Evolutionary conservation across 2,888 invertebrate genomes (phyloP).

Genomic region (Melanostoma scalare): DNA sequence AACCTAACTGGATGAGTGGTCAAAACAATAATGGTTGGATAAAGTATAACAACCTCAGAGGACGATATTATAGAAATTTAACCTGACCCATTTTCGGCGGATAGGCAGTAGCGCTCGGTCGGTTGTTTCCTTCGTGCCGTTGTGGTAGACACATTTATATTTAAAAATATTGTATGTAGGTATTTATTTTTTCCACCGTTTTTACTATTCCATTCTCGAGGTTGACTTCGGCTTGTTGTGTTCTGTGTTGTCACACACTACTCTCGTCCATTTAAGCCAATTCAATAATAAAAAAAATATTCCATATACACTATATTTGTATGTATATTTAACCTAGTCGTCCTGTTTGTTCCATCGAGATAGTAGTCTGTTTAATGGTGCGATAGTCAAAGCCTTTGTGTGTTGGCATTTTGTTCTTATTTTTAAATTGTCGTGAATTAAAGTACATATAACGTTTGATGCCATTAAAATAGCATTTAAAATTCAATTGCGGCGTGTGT

Average conservation of each 20-base stretch:
- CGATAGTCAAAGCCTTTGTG: slow-evolving; percentile 15
- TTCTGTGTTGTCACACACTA: slow-evolving; percentile 28
- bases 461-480: slow-evolving; percentile 45
- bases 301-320: background rate
- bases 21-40: slow-evolving; percentile 36
- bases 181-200: slow-evolving; percentile 37
- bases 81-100: slow-evolving; percentile 67
- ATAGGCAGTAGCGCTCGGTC: background rate
- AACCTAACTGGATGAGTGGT: slow-evolving; percentile 24
- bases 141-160: slow-evolving; percentile 46
- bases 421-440: background rate
- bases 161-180: slow-evolving; percentile 57
- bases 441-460: background rate
- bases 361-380: slow-evolving; percentile 53
- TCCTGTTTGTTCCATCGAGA: slow-evolving; percentile 46
- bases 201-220: slow-evolving; percentile 58
- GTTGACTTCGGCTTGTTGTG: slow-evolving; percentile 47
- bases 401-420: background rate
- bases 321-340: slow-evolving; percentile 20
- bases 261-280: slow-evolving; percentile 35
- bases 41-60: slow-evolving; percentile 9
- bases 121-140: slow-evolving; percentile 28
- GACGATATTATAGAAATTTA: slow-evolving; percentile 46
- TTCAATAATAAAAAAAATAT: slow-evolving; percentile 44
- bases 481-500: slow-evolving; percentile 40